Percentiles rank a stretch among this genome's conserved stretches.
Conservation (phyloP, 1,140 invertebrate genomes). For the Polypedilum pembai region DNA sequence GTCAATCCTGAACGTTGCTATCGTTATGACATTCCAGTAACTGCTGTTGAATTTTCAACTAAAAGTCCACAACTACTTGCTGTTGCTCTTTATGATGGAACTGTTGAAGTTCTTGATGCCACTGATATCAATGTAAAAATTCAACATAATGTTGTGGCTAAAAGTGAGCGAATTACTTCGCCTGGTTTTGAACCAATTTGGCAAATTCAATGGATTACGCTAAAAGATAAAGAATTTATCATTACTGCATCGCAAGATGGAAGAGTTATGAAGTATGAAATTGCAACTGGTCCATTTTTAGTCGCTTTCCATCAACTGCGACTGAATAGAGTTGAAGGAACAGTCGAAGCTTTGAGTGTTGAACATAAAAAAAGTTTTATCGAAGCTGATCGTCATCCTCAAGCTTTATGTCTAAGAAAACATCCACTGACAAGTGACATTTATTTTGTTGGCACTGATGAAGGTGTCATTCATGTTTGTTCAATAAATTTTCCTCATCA, state of each 20-base stretch:
- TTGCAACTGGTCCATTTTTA: conserved; percentile 40
- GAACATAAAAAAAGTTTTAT: conserved; percentile 29
- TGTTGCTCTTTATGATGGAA: conserved; percentile 71
- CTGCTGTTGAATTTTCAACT: conserved; percentile 64
- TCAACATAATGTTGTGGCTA: conserved; percentile 47
- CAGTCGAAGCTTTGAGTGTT: conserved; percentile 48
- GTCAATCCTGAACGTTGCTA: conserved; percentile 68
- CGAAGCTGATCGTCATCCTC: conserved; percentile 44
- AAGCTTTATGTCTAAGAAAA: conserved; percentile 54
- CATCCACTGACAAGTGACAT: conserved; percentile 57
- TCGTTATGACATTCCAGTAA: conserved; percentile 59
- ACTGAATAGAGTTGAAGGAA: conserved; percentile 54
- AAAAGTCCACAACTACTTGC: conserved; percentile 63
- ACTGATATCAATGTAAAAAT: conserved; percentile 41
- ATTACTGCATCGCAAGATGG: conserved; percentile 53
- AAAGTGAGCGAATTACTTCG: conserved; percentile 48
- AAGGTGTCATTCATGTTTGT: conserved; percentile 72
- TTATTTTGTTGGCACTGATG: conserved; percentile 74
- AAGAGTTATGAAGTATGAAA: conserved; percentile 48
- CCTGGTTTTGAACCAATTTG: conserved; percentile 59
- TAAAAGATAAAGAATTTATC: conserved; percentile 45
- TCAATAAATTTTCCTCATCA: conserved; percentile 57
- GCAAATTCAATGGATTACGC: conserved; percentile 49
- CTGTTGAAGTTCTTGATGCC: conserved; percentile 64
- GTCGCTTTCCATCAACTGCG: conserved; percentile 53